phyloP scores from a whole-genome alignment of 2,113 vertebrate genomes.

The Sphyrna mokarran region DNA sequence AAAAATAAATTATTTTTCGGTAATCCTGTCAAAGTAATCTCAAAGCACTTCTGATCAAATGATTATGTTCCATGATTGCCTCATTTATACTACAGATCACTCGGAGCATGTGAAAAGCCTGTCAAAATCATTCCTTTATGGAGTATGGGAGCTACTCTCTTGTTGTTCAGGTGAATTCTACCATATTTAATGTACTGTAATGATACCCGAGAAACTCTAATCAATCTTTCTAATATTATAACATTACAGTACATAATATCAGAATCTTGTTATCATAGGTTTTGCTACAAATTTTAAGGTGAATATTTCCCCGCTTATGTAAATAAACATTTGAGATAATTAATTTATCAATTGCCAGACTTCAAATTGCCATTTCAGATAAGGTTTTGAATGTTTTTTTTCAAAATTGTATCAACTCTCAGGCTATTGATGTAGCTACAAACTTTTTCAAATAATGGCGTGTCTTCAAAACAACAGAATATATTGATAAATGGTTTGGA shows the following conservation, averaged over 20 bases:
- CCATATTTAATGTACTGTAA: background rate
- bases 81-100: background rate
- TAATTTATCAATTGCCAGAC: background rate
- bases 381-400: background rate
- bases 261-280: background rate
- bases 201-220: background rate
- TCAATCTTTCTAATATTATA: background rate
- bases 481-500: background rate
- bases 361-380: background rate
- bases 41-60: background rate
- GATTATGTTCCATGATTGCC: background rate
- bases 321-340: background rate
- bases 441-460: background rate
- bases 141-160: background rate
- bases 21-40: background rate
- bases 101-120: background rate
- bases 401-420: background rate
- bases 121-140: background rate
- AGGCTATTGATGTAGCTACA: background rate
- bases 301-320: background rate
- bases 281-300: background rate
- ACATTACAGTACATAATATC: background rate
- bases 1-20: background rate
- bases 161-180: background rate
- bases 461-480: background rate